phyloP scores from a whole-genome alignment of 2,113 vertebrate species.

The Miniopterus natalensis region DNA sequence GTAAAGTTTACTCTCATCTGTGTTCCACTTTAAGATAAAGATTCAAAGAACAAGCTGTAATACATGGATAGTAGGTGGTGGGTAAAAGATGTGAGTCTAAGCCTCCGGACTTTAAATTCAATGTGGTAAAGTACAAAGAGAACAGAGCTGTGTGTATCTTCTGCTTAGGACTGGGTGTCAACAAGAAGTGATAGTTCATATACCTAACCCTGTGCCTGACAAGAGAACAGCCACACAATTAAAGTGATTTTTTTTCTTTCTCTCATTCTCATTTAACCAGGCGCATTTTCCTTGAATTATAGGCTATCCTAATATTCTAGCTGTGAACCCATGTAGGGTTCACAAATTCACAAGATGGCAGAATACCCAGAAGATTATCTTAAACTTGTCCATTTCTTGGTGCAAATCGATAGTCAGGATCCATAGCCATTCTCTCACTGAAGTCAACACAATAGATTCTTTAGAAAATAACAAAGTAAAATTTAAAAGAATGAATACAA shows the following conservation, averaged over 20 bases:
- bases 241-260: not conserved
- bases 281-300: not conserved
- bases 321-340: not conserved
- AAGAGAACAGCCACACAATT: not conserved
- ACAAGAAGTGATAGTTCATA: not conserved
- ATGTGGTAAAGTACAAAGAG: not conserved
- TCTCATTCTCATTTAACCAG: slow-evolving; percentile 11
- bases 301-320: not conserved
- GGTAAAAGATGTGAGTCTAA: not conserved
- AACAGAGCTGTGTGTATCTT: not conserved
- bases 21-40: not conserved
- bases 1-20: not conserved
- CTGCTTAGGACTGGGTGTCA: not conserved
- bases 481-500: slow-evolving; percentile 36
- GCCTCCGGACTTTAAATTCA: not conserved
- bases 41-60: not conserved
- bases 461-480: slow-evolving; percentile 38
- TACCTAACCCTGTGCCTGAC: not conserved
- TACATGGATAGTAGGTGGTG: not conserved
- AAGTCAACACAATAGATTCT: not conserved
- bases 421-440: not conserved
- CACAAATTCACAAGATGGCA: not conserved
- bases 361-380: not conserved
- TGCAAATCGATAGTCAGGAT: not conserved
- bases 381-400: not conserved